These are phyloP conservation scores for Drosophila kambysellisi DNA, from an alignment of 2,888 invertebrate species.

Conservation along the genomic window DNA sequence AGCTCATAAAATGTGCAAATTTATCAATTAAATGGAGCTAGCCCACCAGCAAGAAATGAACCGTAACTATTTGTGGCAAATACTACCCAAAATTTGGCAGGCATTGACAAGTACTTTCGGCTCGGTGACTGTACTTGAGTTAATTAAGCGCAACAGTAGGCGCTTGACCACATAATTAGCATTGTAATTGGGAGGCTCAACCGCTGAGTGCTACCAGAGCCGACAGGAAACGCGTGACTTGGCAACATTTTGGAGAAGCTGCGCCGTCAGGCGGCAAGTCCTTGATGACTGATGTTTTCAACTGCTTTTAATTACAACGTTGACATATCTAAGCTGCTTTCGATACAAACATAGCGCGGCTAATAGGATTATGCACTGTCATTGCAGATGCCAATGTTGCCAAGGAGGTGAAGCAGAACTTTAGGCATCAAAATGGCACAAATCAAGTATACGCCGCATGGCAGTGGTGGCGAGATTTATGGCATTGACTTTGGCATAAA, in stretches of 20 bases:
- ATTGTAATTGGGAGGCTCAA: conserved; percentile 65
- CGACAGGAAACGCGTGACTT: conserved; percentile 73
- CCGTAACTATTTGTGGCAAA: conserved; percentile 5
- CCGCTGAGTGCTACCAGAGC: conserved; percentile 42
- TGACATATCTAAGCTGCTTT: conserved; percentile 77
- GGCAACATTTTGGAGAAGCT: conserved; percentile 53
- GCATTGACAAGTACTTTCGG: conserved; percentile 24
- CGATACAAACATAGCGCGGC: conserved; percentile 65
- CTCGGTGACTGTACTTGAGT: conserved; percentile 44
- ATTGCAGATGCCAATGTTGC: conserved; percentile 54
- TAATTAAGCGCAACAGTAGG: conserved; percentile 62
- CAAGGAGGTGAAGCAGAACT: conserved; percentile 10
- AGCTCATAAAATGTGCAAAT: background rate
- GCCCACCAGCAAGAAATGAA: background rate
- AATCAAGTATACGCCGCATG: conserved; percentile 64
- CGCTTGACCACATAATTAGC: conserved; percentile 76
- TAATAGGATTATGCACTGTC: conserved; percentile 71
- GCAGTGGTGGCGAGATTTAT: conserved; percentile 41
- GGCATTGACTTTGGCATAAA: conserved; percentile 25
- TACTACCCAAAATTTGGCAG: conserved; percentile 18
- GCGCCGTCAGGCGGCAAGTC: conserved; percentile 25
- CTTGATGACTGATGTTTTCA: conserved; percentile 61
- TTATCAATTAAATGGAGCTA: background rate
- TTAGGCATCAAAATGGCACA: conserved; percentile 10
- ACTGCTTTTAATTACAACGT: conserved; percentile 75